Percentiles rank a stretch among this genome's conserved stretches.
Evolutionary conservation across 2,888 invertebrate genomes (phyloP).

Genomic region (Cantharis rustica): DNA sequence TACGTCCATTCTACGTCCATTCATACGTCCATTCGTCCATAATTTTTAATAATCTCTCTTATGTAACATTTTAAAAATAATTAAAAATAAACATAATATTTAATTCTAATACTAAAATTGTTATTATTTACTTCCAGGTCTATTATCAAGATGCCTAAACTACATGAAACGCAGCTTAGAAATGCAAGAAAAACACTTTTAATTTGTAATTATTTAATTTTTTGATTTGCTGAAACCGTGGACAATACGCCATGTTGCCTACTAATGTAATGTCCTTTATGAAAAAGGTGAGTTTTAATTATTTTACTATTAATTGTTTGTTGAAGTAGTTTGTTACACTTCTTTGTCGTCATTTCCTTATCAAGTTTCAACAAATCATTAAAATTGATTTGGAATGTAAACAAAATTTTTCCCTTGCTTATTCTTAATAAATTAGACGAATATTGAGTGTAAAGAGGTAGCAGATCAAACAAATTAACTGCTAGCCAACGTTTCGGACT

Average conservation of each 20-base stretch:
- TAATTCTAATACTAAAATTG: not conserved
- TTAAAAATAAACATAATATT: not conserved
- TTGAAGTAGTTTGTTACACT: not conserved
- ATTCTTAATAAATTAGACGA: no score
- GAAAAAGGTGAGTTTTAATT: slow-evolving; percentile 78
- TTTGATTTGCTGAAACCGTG: slow-evolving; percentile 22
- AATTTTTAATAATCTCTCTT: no score
- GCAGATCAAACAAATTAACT: no score
- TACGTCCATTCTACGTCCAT: no score
- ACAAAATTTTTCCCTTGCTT: no score
- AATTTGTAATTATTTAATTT: slow-evolving; percentile 16
- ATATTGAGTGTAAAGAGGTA: no score
- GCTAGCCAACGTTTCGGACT: no score
- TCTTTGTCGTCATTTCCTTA: no score
- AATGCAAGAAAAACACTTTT: slow-evolving; percentile 8
- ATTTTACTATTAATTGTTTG: not conserved
- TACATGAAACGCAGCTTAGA: slow-evolving; percentile 11
- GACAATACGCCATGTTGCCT: slow-evolving; percentile 71
- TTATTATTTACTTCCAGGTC: slow-evolving; percentile 17
- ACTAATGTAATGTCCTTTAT: slow-evolving; percentile 91
- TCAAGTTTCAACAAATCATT: no score
- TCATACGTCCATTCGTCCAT: no score
- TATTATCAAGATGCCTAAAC: slow-evolving; percentile 28
- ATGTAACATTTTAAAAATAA: no score
- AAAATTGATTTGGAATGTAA: no score